Evolutionary conservation across 1,140 invertebrate species (phyloP), one percentile per base, ranked within the genome.

Genomic region (Meteorus sp.): DNA sequence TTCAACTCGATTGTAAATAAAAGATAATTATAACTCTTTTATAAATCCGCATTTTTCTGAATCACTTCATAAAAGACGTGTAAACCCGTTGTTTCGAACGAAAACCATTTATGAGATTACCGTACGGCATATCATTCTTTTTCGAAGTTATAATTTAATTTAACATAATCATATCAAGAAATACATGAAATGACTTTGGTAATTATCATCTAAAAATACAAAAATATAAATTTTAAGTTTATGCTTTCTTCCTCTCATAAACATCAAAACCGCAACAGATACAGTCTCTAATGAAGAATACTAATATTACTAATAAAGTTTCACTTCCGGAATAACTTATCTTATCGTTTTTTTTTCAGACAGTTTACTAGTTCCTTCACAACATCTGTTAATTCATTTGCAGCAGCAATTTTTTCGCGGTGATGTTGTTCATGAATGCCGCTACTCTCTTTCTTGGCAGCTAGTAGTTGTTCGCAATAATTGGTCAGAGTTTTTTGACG

Each of bases 381-480:
- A 45, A 19, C 23, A 45, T 19, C 11, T 19, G 43, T 19, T 23
- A 19, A 45, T 45, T 45, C 13, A 45, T 13, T 19, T 45, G 22
- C 22, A 17, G 43, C 15, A 19, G 19, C 43, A 5, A 45, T 45
- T 45, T 45, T 45, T 19, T 45, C 1, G 19, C 43, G 43, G 22
- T 45, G 43, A 1, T 45, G 43, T 25, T 45, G 43, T 45, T 45
- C 5, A 5, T 19, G 43, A 45, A n/a, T 45, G 15, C 22, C 3
- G 22, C 43, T 8, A 45, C 22, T 45, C 22, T 45, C 43, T 19
- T 45, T 45, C 22, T 45, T 45, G 22, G 43, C 43, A 19, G 20
- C 20, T 19, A 45, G 43, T 45, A 45, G 22, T 45, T 45, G 13
- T 45, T 45, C 43, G 22, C 43, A 45, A 19, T 23, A 45, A n/a